A percentile compares a stretch with the other conserved stretches of the same genome.
Conservation (phyloP, 2,888 invertebrate species). For the Drosophila greeni region DNA sequence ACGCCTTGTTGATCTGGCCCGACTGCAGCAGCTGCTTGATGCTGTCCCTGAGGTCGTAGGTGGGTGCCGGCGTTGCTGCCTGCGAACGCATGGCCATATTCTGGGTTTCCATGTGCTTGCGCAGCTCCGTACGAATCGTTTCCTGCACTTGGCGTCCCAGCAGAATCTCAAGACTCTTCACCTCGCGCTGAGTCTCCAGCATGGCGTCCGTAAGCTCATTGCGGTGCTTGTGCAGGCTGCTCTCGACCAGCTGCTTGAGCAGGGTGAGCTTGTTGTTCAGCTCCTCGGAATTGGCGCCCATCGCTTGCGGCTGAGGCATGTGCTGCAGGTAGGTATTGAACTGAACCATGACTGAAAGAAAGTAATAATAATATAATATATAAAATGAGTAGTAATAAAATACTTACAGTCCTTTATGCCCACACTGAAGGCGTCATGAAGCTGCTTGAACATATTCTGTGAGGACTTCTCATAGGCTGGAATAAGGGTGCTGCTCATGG, state of each 20-base stretch:
- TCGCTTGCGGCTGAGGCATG: constrained; percentile 73
- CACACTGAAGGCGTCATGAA: constrained; percentile 91
- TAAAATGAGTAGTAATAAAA: too few species aligned
- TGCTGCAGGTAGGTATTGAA: constrained; percentile 80
- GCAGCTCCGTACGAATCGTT: constrained; percentile 76
- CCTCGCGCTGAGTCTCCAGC: constrained; percentile 76
- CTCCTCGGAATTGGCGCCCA: constrained; percentile 68
- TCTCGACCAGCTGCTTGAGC: constrained; percentile 76
- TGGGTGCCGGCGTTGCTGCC: constrained; percentile 87
- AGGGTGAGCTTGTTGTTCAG: constrained; percentile 73
- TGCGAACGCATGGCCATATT: constrained; percentile 84
- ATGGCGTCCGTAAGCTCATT: constrained; percentile 75
- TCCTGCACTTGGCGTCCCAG: constrained; percentile 77
- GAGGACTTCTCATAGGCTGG: constrained; percentile 93
- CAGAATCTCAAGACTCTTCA: constrained; percentile 76
- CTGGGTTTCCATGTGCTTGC: constrained; percentile 81
- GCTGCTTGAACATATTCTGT: constrained; percentile 91
- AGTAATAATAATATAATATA: too few species aligned
- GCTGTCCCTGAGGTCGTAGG: constrained; percentile 83
- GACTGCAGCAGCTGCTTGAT: constrained; percentile 84
- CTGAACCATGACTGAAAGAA: constrained; percentile 80
- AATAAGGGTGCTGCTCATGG: constrained; percentile 86
- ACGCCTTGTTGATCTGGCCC: constrained; percentile 91
- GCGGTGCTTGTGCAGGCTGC: constrained; percentile 71
- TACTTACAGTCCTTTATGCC: constrained; percentile 93